Conservation (phyloP, 1,140 invertebrate species). For the Harpegnathos saltator region DNA sequence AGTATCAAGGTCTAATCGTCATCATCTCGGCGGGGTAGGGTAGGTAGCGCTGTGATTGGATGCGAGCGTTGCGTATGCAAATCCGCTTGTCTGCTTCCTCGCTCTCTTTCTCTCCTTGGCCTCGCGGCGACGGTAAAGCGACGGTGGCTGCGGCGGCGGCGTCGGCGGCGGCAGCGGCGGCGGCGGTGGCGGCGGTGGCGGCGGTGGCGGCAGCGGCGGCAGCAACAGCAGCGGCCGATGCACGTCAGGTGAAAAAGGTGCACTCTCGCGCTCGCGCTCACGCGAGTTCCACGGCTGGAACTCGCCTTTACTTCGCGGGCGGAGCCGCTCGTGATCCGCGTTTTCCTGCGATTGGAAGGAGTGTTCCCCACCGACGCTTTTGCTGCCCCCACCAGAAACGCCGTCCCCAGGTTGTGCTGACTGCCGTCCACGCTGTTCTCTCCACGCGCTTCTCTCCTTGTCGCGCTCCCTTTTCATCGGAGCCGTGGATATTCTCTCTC, state of each 20-base stretch:
- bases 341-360: conserved; percentile 73
- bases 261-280: conserved; percentile 57
- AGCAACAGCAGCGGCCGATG: conserved; percentile 59
- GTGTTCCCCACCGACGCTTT: conserved; percentile 67
- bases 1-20: conserved; percentile 59
- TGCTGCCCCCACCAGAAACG: conserved; percentile 71
- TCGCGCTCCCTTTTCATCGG: neutral
- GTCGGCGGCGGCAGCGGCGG: no score
- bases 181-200: no score
- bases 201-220: no score
- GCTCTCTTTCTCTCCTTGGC: conserved; percentile 14
- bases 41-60: conserved; percentile 72
- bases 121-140: no score
- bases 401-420: conserved; percentile 72
- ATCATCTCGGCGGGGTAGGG: conserved; percentile 34
- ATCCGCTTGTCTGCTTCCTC: conserved; percentile 68
- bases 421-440: conserved; percentile 68
- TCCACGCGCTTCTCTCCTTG: conserved; percentile 61
- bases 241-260: conserved; percentile 72
- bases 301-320: conserved; percentile 72
- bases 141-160: no score
- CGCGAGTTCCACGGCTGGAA: conserved; percentile 59
- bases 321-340: conserved; percentile 78
- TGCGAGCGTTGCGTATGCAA: conserved; percentile 77
- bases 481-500: neutral